These are phyloP conservation scores for Nothocercus nigrocapillus DNA, from an alignment of 2,113 vertebrate species.

Conservation along the genomic window DNA sequence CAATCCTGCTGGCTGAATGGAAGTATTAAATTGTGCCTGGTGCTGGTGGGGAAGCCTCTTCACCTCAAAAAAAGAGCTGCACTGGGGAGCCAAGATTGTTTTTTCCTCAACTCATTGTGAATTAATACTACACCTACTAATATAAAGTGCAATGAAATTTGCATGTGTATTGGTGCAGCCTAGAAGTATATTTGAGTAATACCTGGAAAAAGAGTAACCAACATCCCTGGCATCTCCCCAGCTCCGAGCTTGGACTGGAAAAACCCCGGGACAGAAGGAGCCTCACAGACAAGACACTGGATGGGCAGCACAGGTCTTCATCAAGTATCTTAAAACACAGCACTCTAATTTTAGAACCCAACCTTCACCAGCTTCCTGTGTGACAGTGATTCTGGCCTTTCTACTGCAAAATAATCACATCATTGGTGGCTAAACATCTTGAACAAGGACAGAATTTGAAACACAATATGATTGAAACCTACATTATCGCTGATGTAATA, in stretches of 20 bases:
- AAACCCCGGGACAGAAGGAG: neutral
- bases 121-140: neutral
- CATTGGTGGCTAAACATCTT: slow-evolving; percentile 56
- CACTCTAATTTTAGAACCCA: slow-evolving; percentile 50
- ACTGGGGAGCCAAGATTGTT: neutral
- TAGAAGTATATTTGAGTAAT: neutral
- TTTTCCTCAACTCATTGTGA: neutral
- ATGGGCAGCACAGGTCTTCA: neutral
- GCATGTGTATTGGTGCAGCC: neutral
- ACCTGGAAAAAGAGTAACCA: neutral
- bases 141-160: neutral
- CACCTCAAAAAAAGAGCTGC: neutral
- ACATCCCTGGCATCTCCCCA: neutral
- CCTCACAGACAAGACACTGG: neutral
- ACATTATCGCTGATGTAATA: slow-evolving; percentile 59
- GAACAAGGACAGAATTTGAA: slow-evolving; percentile 55
- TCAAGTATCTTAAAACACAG: slow-evolving; percentile 14
- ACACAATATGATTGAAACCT: slow-evolving; percentile 61
- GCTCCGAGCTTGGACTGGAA: neutral
- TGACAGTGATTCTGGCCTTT: slow-evolving; percentile 42
- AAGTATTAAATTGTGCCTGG: neutral
- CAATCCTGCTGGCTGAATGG: neutral
- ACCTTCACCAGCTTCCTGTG: slow-evolving; percentile 40
- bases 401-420: slow-evolving; percentile 42
- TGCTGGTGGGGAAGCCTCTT: neutral